Base-by-base conservation (phyloP, 2,888 invertebrate genomes). In the Hofmannophila pseudospretella region DNA sequence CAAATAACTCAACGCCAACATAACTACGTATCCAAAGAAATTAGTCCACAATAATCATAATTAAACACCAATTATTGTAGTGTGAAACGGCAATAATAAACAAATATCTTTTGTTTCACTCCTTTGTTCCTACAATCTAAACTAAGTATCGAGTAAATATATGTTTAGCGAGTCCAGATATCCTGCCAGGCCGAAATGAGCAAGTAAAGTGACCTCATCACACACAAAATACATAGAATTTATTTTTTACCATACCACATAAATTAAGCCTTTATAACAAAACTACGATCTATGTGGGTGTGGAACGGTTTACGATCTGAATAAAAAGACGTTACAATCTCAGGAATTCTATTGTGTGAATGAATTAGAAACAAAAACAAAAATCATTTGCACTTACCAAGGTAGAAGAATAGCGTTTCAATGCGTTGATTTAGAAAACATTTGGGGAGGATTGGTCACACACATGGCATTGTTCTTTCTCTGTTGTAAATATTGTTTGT, bases 401-500 rank as follows among this genome's bases (percentile, higher is more conserved):
- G 19, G 3, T n/a, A 23, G 16, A 16, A 16, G 22, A 7, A 22
- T 34, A 31, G 25, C 16, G 23, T 13, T 28, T 37, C 22, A 23
- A 36, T 33, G 13, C 7, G 19, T 11, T 11, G 11, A 11, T 10
- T 2, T 23, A 23, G 2, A n/a, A 23, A 23, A 23, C 23, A 32
- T 32, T n/a, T 36, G 34, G 20, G 26, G 32, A 20, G 9, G 20
- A 23, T 23, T 25, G 34, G 32, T 22, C 28, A 19, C n/a, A n/a
- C n/a, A 36, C 42, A 39, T 36, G 27, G 36, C 39, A 39, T 42
- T 42, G 42, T 42, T 42, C 34, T 34, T 7, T 23, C n/a, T 20
- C 31, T 12, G 20, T 8, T 39, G 42, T 42, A 36, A 36, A 36
- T 39, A 42, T 36, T 39, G 42, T 42, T 42, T 32, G 34, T 39